phyloP scores from a whole-genome alignment of 2,888 invertebrate genomes.

The Hofmannophila pseudospretella region DNA sequence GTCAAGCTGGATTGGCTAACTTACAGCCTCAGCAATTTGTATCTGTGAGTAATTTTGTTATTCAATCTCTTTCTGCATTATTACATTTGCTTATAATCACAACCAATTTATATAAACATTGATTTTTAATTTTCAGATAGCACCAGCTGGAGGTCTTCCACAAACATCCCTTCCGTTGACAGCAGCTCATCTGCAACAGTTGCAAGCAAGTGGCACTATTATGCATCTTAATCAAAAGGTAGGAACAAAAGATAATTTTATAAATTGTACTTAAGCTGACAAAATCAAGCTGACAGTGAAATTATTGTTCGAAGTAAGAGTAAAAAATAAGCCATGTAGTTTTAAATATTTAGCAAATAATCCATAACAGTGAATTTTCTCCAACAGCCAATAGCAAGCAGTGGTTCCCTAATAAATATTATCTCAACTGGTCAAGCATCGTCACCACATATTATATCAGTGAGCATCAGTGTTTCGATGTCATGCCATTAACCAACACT shows the following conservation, averaged over 20 bases:
- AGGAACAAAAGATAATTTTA: no score
- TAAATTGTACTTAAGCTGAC: no score
- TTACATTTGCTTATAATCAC: no score
- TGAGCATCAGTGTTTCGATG: conserved; percentile 51
- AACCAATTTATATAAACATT: no score
- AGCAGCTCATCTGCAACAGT: conserved; percentile 63
- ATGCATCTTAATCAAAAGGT: conserved; percentile 74
- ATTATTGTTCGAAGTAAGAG: no score
- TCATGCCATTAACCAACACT: not conserved
- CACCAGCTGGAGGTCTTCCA: conserved; percentile 58
- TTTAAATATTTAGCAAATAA: no score
- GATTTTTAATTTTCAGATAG: conserved; percentile 48
- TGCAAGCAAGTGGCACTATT: conserved; percentile 63
- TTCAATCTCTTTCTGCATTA: no score
- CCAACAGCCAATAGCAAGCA: conserved; percentile 68
- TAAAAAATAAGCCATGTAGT: no score
- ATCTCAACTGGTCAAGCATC: conserved; percentile 73
- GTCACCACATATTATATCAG: conserved; percentile 65
- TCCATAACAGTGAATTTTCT: conserved; percentile 26
- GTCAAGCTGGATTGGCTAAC: conserved; percentile 53
- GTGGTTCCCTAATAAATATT: conserved; percentile 72
- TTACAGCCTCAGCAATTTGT: conserved; percentile 67
- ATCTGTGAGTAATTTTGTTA: conserved; percentile 71
- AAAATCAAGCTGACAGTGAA: no score
- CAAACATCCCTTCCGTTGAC: conserved; percentile 62